Conservation (phyloP, 2,797 vertebrate species). For the Gallinago stenura region DNA sequence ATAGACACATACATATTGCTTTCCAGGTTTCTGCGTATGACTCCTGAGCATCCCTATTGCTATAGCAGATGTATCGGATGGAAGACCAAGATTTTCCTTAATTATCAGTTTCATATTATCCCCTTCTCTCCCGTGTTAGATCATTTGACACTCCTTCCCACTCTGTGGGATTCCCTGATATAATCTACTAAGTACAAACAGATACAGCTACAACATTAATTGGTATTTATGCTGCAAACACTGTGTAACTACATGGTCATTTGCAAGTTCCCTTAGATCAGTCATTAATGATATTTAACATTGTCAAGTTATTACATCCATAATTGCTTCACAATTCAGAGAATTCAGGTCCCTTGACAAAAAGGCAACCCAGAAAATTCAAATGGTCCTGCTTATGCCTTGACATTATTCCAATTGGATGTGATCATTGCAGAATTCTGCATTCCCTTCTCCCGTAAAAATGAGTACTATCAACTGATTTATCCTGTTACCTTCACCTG, state of each 20-base stretch:
- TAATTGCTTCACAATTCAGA: slow-evolving; percentile 72
- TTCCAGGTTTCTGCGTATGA: background rate
- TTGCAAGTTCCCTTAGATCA: slow-evolving; percentile 63
- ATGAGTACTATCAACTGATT: background rate
- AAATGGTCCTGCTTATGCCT: background rate
- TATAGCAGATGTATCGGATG: background rate
- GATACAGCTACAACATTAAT: slow-evolving; percentile 48
- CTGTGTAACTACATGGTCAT: slow-evolving; percentile 58
- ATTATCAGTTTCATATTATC: background rate
- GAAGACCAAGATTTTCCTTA: background rate
- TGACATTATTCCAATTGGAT: background rate
- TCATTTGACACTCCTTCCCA: background rate
- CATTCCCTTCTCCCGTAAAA: background rate
- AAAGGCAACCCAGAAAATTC: background rate
- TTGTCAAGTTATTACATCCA: slow-evolving; percentile 69
- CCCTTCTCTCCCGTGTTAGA: background rate
- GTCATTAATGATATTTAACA: slow-evolving; percentile 73
- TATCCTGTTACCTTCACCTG: background rate
- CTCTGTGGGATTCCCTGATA: slow-evolving; percentile 6
- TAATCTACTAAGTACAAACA: slow-evolving; percentile 18
- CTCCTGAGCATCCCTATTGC: background rate
- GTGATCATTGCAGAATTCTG: background rate
- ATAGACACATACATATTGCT: background rate
- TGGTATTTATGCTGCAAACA: slow-evolving; percentile 71
- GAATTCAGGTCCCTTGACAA: slow-evolving; percentile 35